These are phyloP conservation scores for Leguminivora glycinivorella DNA, from an alignment of 1,140 invertebrate species.

Conservation along the genomic window DNA sequence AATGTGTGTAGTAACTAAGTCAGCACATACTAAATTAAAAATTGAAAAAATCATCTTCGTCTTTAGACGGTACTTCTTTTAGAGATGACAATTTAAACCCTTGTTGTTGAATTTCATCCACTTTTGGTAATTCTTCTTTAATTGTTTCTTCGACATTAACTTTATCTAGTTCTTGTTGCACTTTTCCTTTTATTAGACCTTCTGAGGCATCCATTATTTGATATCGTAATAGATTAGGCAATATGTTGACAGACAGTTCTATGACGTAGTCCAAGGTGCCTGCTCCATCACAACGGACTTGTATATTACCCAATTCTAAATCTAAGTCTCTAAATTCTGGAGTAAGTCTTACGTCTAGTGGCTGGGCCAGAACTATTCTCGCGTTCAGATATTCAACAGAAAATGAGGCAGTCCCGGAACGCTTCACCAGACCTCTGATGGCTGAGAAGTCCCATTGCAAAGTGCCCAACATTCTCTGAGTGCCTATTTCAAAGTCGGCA, in stretches of 20 bases:
- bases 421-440: slow-evolving; percentile 82
- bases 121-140: slow-evolving; percentile 82
- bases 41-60: slow-evolving; percentile 75
- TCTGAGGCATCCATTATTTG: slow-evolving; percentile 92
- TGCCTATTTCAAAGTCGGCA: slow-evolving; percentile 85
- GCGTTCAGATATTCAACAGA: slow-evolving; percentile 87
- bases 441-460: slow-evolving; percentile 88
- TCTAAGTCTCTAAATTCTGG: slow-evolving; percentile 86
- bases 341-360: slow-evolving; percentile 86
- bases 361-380: slow-evolving; percentile 84
- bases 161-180: slow-evolving; percentile 85
- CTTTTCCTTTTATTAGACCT: slow-evolving; percentile 83
- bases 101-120: slow-evolving; percentile 80
- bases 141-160: slow-evolving; percentile 87
- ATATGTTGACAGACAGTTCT: slow-evolving; percentile 87
- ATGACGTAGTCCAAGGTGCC: slow-evolving; percentile 89
- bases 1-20: too few species aligned
- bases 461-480: slow-evolving; percentile 86
- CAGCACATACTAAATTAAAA: slow-evolving; percentile 45
- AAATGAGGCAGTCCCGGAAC: slow-evolving; percentile 86
- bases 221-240: slow-evolving; percentile 90
- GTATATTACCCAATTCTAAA: slow-evolving; percentile 90
- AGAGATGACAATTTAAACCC: slow-evolving; percentile 72
- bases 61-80: slow-evolving; percentile 42
- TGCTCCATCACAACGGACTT: slow-evolving; percentile 86